Evolutionary conservation across 2,888 invertebrate species (phyloP), one percentile per base, ranked within the genome.

Genomic region (Ophion costatus): DNA sequence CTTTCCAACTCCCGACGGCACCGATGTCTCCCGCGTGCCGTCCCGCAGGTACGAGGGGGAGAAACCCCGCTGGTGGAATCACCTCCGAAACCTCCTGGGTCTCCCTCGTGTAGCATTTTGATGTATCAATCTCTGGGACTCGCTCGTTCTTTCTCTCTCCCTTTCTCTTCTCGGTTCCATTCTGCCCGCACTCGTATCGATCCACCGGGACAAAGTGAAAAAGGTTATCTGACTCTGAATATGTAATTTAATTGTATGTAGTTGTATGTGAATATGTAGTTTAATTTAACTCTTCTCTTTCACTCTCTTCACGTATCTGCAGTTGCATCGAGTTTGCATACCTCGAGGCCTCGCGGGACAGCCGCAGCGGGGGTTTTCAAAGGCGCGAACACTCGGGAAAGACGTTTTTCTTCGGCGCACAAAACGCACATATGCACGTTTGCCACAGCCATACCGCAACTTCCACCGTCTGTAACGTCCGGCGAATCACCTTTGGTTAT

Each of bases 181-280:
- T 74, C 67, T 42, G 63, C 42, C 51, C 24, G 45, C 24, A 33
- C 38, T 7, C 45, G 67, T 80, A 84, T 84, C 83, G 83, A 84
- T 84, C 76, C 80, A 77, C 73, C 83, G 73, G 80, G 80, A 84
- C 83, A 84, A 77, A 84, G 83, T 77, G 80, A 84, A 84, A 24
- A 84, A 80, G 73, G 84, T 84, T 77, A 84, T 84, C 80, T 77
- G 56, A 42, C 76, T 59, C 67, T 5, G 33, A 33, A 33, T 33
- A 33, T 33, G 66, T 74, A 33, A n/a, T n/a, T n/a, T n/a, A n/a
- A n/a, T n/a, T n/a, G n/a, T n/a, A n/a, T n/a, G n/a, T n/a, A n/a
- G n/a, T n/a, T n/a, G n/a, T n/a, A n/a, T n/a, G n/a, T n/a, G n/a
- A n/a, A n/a, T n/a, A n/a, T n/a, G n/a, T n/a, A n/a, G n/a, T n/a